Conservation (phyloP, 2,797 vertebrate genomes). For the Amblyraja radiata region DNA sequence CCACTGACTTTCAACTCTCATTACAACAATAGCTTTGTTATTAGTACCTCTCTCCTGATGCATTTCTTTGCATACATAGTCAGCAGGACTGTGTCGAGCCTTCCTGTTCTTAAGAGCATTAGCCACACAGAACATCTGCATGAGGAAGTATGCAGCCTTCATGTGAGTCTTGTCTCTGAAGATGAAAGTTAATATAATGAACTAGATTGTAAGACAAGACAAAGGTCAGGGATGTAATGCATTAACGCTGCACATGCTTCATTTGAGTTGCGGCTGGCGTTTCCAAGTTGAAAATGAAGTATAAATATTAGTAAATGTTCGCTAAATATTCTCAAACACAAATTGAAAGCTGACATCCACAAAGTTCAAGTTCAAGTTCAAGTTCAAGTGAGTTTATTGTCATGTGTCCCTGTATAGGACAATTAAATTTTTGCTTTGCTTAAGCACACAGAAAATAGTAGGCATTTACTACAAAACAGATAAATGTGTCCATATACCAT, state of each 20-base stretch:
- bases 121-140: neutral
- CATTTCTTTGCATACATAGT: constrained; percentile 15
- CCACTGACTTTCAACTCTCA: constrained; percentile 32
- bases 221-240: neutral
- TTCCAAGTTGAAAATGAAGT: neutral
- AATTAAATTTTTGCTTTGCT: too few species aligned
- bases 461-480: too few species aligned
- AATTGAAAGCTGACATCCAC: neutral
- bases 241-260: neutral
- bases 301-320: neutral
- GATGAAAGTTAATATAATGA: constrained; percentile 1
- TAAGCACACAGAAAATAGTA: too few species aligned
- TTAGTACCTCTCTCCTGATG: neutral
- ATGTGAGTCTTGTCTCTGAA: neutral
- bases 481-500: too few species aligned
- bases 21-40: constrained; percentile 9
- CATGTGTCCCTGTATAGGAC: too few species aligned
- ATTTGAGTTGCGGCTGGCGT: neutral
- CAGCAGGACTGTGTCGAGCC: neutral
- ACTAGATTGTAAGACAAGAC: neutral
- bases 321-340: neutral
- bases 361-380: too few species aligned
- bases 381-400: too few species aligned
- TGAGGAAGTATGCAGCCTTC: neutral
- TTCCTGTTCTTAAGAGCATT: neutral